Evolutionary conservation across 2,797 vertebrate genomes (phyloP).

Genomic region (Gallirallus australis): DNA sequence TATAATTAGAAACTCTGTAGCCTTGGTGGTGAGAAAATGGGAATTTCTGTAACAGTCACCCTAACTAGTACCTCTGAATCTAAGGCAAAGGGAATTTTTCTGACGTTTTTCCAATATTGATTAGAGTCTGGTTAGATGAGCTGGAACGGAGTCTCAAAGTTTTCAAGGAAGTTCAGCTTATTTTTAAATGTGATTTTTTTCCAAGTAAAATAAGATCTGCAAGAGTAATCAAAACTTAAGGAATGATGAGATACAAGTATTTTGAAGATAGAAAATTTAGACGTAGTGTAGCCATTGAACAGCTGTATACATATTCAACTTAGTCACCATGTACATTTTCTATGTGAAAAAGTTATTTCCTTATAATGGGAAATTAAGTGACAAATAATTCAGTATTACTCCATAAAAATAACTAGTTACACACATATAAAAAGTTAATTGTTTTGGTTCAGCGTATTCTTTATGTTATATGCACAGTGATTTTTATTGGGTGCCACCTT

Average conservation of each 20-base stretch:
- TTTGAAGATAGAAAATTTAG: neutral
- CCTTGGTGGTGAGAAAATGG: neutral
- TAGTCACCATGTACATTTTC: neutral
- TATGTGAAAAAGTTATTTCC: neutral
- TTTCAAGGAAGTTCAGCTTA: neutral
- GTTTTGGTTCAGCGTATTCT: neutral
- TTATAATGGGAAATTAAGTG: neutral
- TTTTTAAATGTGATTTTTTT: neutral
- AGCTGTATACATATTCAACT: neutral
- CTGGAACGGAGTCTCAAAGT: neutral
- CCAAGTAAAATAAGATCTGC: neutral
- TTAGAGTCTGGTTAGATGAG: neutral
- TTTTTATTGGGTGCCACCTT: neutral
- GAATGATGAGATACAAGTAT: neutral
- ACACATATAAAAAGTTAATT: neutral
- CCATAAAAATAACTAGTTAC: neutral
- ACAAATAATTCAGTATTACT: neutral
- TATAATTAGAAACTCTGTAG: neutral
- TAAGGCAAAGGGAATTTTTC: neutral
- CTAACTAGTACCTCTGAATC: neutral
- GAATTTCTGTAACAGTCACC: neutral
- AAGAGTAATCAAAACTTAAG: neutral
- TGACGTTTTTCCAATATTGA: neutral
- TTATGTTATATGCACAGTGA: neutral
- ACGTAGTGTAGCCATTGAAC: neutral